phyloP scores from a whole-genome alignment of 2,113 vertebrate genomes.

The Albula goreensis region DNA sequence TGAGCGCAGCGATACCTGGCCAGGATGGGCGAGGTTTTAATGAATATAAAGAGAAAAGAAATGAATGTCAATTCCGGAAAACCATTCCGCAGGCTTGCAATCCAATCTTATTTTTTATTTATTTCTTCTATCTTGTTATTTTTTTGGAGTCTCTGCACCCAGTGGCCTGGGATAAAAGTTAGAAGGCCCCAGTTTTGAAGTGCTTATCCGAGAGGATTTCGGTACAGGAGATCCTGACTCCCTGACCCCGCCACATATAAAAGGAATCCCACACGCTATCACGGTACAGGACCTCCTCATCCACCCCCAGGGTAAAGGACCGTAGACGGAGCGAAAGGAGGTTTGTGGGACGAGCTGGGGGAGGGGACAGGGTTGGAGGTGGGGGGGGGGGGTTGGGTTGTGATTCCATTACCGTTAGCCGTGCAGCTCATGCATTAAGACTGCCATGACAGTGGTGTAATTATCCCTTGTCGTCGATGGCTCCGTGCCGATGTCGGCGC shows the following conservation, averaged over 20 bases:
- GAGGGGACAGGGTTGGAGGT: background rate
- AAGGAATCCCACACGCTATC: background rate
- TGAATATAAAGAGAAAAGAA: constrained; percentile 5
- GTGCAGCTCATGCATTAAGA: constrained; percentile 19
- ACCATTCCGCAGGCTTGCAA: background rate
- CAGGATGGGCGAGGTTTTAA: background rate
- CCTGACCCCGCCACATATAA: background rate
- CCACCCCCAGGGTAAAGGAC: background rate
- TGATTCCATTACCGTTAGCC: background rate
- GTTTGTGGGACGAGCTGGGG: background rate
- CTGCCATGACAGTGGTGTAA: constrained; percentile 49
- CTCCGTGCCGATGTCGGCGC: constrained; percentile 46
- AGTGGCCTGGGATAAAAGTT: background rate
- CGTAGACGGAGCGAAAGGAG: background rate
- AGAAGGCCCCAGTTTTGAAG: background rate
- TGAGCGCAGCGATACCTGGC: background rate
- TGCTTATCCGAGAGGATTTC: background rate
- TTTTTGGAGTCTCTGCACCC: background rate
- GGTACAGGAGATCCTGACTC: background rate
- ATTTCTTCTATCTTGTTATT: background rate
- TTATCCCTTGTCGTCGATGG: constrained; percentile 43
- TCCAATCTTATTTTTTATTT: too few species aligned
- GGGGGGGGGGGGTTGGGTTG: background rate
- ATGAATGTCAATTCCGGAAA: background rate
- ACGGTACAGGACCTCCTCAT: background rate